Conservation (phyloP, 1,140 invertebrate genomes). For the Leptinotarsa defecta region DNA sequence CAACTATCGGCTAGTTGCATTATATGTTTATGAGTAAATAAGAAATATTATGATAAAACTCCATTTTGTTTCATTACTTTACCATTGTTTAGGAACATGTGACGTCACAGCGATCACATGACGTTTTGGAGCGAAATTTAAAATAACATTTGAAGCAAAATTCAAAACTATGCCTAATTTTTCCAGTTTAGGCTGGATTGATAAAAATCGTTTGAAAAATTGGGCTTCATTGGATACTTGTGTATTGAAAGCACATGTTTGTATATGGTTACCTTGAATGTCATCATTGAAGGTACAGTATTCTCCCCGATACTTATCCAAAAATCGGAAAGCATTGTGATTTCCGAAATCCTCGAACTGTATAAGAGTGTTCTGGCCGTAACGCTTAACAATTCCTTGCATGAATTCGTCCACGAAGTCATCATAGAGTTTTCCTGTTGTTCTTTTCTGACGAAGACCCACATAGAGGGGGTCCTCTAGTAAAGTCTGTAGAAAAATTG, state of each 20-base stretch:
- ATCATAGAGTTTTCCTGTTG: conserved; percentile 88
- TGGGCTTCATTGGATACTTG: neutral
- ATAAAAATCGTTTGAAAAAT: neutral
- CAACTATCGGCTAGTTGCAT: no score
- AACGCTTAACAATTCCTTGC: conserved; percentile 90
- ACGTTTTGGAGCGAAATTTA: no score
- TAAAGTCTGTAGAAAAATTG: conserved; percentile 64
- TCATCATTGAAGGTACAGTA: conserved; percentile 98
- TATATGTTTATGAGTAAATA: no score
- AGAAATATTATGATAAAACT: no score
- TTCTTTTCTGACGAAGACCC: conserved; percentile 85
- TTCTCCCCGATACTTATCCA: conserved; percentile 83
- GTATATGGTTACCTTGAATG: conserved; percentile 68
- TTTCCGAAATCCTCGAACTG: conserved; percentile 98
- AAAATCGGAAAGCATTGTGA: conserved; percentile 85
- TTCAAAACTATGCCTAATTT: no score
- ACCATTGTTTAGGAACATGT: no score
- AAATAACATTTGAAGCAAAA: no score
- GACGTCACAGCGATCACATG: no score
- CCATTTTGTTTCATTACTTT: no score
- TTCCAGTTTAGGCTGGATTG: neutral
- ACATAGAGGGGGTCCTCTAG: conserved; percentile 95
- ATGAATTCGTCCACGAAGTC: conserved; percentile 98
- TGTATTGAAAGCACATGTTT: neutral
- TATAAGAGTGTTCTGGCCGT: conserved; percentile 86